Base-by-base conservation (phyloP, 2,113 vertebrate genomes). In the Micromys minutus region DNA sequence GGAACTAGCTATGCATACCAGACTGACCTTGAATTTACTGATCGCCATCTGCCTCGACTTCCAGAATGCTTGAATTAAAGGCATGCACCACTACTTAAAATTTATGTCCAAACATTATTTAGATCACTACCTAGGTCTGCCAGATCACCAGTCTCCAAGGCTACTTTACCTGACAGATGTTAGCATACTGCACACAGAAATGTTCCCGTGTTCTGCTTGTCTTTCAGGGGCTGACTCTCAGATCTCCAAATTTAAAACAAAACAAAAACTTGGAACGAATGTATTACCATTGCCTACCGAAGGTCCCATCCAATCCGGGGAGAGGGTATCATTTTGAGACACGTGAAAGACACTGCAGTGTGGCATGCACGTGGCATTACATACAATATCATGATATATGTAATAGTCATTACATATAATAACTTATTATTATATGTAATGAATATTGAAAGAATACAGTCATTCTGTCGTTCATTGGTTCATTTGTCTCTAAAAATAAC, bases 41-140 rank as follows among this genome's bases (percentile, higher is more conserved):
- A 84, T 42, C 45, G 63, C 39, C 16, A 21, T 45, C 26, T 63
- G 59, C 39, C 39, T 63, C 57, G 63, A 31, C 39, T 45, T 45
- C 57, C 10, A 55, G 39, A 63, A 11, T 63, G 16, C 59, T 45
- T 29, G 8, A 3, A 63, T 84, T 61, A 83, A 83, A 42, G 55
- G n/a, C 24, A 39, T 16, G 52, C 26, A 59, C 13, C 24, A 29
- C n/a, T 42, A 45, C 29, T 83, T 61, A 85, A 69, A 69, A 50
- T 76, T 96, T 96, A 88, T 92, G 72, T 76, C 22, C 81, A 19
- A 19, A 47, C 81, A 80, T 63, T 85, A 74, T 92, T 83, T 90
- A 94, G 21, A 63, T 83, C 59, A 10, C 77, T 88, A 69, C 47
- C 26, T 59, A 29, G 10, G 42, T 67, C 77, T 97, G 31, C 50